Percentiles rank a stretch among this genome's conserved stretches.
Evolutionary conservation across 2,888 invertebrate species (phyloP).

Genomic region (Cheilosia impressa): DNA sequence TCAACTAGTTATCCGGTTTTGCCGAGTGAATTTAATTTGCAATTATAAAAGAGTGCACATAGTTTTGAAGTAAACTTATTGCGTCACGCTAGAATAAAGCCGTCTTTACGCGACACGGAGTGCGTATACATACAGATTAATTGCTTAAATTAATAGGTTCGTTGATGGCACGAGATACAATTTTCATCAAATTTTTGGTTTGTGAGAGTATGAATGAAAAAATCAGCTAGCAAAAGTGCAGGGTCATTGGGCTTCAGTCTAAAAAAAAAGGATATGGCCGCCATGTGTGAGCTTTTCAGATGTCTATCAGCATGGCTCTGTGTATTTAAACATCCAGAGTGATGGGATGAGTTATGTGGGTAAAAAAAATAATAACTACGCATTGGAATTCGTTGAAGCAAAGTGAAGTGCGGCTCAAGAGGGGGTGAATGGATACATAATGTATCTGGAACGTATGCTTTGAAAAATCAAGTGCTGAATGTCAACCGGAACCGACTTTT

Average conservation of each 20-base stretch:
- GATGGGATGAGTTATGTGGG: neutral
- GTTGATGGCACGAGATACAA: conserved; percentile 1
- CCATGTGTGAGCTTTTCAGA: conserved; percentile 5
- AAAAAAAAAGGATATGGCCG: conserved; percentile 18
- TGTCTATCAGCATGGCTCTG: neutral
- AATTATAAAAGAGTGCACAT: neutral
- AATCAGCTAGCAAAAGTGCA: conserved; percentile 9
- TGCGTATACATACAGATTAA: no score
- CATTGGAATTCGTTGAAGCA: conserved; percentile 24
- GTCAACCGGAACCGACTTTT: neutral
- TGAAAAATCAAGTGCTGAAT: conserved; percentile 23
- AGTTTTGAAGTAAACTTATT: neutral
- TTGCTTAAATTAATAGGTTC: neutral
- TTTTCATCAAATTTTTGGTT: neutral
- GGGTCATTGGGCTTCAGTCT: conserved; percentile 13
- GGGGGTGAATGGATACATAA: conserved; percentile 16
- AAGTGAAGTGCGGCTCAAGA: neutral
- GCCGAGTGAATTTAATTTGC: neutral
- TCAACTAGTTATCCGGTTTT: neutral
- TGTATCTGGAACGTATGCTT: conserved; percentile 12
- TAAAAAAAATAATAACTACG: conserved; percentile 23
- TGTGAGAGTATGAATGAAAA: neutral
- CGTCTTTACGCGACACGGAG: no score
- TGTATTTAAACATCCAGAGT: neutral
- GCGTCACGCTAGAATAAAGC: no score